Evolutionary conservation across 2,888 invertebrate genomes (phyloP).

Genomic region (Trichogramma dendrolimi): DNA sequence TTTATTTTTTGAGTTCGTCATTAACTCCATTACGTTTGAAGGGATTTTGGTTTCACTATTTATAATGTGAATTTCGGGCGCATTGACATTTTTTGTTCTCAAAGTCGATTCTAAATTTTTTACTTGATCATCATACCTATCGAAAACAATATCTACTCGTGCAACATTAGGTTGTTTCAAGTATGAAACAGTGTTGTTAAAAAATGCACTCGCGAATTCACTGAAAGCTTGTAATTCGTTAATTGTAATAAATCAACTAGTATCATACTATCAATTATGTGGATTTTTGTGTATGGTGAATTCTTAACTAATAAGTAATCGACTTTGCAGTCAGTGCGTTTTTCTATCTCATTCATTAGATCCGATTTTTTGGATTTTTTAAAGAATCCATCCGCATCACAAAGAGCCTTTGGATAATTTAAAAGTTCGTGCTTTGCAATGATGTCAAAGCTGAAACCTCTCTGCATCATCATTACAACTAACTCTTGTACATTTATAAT

Average conservation of each 20-base stretch:
- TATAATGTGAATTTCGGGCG: slow-evolving; percentile 26
- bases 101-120: neutral
- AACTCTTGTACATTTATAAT: slow-evolving; percentile 22
- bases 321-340: slow-evolving; percentile 2
- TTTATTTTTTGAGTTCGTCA: slow-evolving; percentile 30
- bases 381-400: slow-evolving; percentile 26
- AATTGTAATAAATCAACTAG: no score
- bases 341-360: slow-evolving; percentile 26
- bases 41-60: slow-evolving; percentile 33
- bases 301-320: no score
- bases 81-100: neutral
- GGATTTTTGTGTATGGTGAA: no score
- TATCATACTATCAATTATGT: no score
- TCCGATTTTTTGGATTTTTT: slow-evolving; percentile 26
- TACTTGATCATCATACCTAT: no score
- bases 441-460: slow-evolving; percentile 18
- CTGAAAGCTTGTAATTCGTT: no score
- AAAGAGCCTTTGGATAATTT: slow-evolving; percentile 26
- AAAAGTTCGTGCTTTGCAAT: slow-evolving; percentile 25
- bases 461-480: slow-evolving; percentile 25
- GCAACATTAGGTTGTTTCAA: no score
- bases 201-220: no score
- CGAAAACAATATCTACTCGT: no score
- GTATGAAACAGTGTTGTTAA: no score
- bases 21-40: slow-evolving; percentile 30